A percentile compares a stretch with the other conserved stretches of the same genome.
Evolutionary conservation across 2,888 invertebrate genomes (phyloP).

Genomic region (Drosophila greeni): DNA sequence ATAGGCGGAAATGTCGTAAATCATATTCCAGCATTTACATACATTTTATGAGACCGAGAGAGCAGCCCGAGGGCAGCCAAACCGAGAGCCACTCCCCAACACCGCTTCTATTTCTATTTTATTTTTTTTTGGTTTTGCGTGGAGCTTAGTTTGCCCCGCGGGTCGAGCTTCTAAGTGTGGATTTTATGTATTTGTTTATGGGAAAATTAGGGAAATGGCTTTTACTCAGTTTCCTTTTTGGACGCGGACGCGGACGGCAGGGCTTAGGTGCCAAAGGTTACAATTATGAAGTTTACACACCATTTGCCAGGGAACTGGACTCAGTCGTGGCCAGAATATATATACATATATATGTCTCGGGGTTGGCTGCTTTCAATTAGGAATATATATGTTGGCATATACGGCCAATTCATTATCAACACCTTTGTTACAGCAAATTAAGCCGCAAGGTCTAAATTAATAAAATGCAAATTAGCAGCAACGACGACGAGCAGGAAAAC

Average conservation of each 20-base stretch:
- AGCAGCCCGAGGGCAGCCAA: constrained; percentile 37
- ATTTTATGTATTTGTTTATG: constrained; percentile 77
- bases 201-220: constrained; percentile 76
- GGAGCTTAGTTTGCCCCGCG: constrained; percentile 30
- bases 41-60: constrained; percentile 63
- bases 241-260: constrained; percentile 1
- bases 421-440: constrained; percentile 74
- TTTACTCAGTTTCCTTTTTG: constrained; percentile 58
- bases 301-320: constrained; percentile 51
- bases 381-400: constrained; percentile 17
- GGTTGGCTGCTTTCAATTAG: constrained; percentile 26
- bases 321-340: constrained; percentile 6
- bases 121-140: constrained; percentile 28
- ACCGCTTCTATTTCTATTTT: constrained; percentile 1
- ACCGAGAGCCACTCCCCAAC: constrained; percentile 37
- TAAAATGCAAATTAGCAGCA: constrained; percentile 56
- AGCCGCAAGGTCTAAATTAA: constrained; percentile 57
- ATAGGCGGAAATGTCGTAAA: constrained; percentile 68
- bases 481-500: constrained; percentile 25
- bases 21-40: constrained; percentile 73
- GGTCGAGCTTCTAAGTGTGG: constrained; percentile 71
- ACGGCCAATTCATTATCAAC: constrained; percentile 66
- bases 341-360: constrained; percentile 4
- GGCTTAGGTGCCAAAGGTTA: constrained; percentile 70
- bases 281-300: constrained; percentile 74